Evolutionary conservation across 2,888 invertebrate genomes (phyloP).

Genomic region (Limnephilus marmoratus): DNA sequence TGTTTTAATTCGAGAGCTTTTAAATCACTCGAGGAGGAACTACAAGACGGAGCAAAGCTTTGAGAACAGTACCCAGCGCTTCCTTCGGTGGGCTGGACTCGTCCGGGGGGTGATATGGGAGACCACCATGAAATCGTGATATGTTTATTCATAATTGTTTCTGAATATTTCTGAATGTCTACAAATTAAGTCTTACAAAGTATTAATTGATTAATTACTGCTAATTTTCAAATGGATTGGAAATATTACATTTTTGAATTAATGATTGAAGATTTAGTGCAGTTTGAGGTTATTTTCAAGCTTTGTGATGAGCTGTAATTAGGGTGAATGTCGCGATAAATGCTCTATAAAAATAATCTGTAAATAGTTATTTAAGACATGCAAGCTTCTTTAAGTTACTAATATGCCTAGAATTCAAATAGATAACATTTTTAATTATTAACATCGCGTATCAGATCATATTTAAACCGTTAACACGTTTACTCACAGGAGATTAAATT

Average conservation of each 20-base stretch:
- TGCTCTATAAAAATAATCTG: too few species aligned
- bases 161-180: neutral
- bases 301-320: neutral
- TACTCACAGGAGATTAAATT: too few species aligned
- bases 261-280: neutral
- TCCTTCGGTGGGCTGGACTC: neutral
- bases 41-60: neutral
- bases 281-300: neutral
- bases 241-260: neutral
- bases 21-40: neutral
- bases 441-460: too few species aligned
- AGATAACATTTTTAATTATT: too few species aligned
- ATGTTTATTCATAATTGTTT: neutral
- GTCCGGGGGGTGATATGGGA: neutral
- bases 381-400: too few species aligned
- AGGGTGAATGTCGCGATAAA: too few species aligned
- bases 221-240: neutral
- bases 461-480: too few species aligned
- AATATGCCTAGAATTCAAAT: too few species aligned
- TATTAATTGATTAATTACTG: neutral
- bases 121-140: neutral
- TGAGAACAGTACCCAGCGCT: neutral
- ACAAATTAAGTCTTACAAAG: neutral
- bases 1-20: conserved; percentile 2
- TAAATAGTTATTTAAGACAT: too few species aligned